A percentile compares a stretch with the other conserved stretches of the same genome.
phyloP scores from a whole-genome alignment of 2,113 vertebrate species.

The Chionomys nivalis region DNA sequence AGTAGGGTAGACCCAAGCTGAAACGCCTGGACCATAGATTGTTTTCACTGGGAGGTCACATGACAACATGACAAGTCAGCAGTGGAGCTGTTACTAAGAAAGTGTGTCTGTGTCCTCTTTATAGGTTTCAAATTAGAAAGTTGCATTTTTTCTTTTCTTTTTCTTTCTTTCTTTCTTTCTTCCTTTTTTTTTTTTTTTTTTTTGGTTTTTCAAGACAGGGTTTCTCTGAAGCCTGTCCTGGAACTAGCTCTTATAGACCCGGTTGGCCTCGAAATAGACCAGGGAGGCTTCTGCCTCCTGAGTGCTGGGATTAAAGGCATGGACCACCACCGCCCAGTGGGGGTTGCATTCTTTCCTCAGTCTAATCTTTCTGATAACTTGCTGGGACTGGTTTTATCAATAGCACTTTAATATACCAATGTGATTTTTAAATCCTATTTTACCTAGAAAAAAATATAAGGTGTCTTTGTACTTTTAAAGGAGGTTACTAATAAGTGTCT shows the following conservation, averaged over 20 bases:
- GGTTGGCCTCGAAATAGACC: no score
- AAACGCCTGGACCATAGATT: background rate
- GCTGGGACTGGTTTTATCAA: background rate
- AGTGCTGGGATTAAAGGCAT: no score
- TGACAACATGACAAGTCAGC: background rate
- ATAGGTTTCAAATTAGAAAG: background rate
- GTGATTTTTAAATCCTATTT: background rate
- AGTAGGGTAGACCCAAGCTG: background rate
- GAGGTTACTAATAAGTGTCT: background rate
- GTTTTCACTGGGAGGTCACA: background rate
- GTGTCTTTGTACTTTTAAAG: background rate
- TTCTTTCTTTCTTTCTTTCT: no score
- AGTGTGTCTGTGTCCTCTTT: background rate
- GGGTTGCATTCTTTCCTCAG: no score
- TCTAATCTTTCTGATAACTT: background rate
- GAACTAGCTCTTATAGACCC: no score
- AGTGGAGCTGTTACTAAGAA: no score
- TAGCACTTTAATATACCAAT: background rate
- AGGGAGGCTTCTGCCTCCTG: no score
- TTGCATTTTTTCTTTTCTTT: no score
- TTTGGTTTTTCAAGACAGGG: no score
- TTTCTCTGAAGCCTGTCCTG: no score
- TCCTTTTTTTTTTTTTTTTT: no score
- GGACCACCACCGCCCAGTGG: no score
- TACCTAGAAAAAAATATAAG: background rate